phyloP scores from a whole-genome alignment of 2,797 vertebrate species.

The Rhinatrema bivittatum region DNA sequence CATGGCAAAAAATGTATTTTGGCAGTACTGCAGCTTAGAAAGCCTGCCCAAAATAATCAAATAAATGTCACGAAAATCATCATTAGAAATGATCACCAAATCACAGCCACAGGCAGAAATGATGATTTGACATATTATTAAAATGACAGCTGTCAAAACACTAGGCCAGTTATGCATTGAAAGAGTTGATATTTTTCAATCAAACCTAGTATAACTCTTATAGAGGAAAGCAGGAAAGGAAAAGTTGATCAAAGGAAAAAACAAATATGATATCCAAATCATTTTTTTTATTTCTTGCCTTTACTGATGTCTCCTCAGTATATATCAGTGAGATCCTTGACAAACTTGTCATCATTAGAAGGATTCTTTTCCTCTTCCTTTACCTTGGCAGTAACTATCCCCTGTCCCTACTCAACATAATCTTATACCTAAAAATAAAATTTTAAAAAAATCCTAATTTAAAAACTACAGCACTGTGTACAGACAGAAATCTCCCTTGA shows the following conservation, averaged over 20 bases:
- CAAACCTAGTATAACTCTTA: neutral
- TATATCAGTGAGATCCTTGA: no score
- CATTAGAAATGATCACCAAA: slow-evolving; percentile 21
- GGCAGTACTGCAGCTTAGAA: slow-evolving; percentile 8
- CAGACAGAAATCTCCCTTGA: no score
- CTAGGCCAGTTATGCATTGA: neutral
- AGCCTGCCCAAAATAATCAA: slow-evolving; percentile 23
- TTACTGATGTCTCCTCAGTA: no score
- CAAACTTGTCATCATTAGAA: no score
- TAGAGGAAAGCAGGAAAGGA: neutral
- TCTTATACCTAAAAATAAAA: no score
- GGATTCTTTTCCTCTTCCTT: no score
- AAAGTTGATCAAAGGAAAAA: neutral
- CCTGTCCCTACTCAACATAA: no score
- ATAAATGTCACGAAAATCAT: slow-evolving; percentile 19
- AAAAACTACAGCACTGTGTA: no score
- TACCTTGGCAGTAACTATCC: no score
- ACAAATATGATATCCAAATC: no score
- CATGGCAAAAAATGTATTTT: neutral
- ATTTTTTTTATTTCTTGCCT: no score
- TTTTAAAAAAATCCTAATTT: no score
- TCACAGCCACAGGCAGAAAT: slow-evolving; percentile 13
- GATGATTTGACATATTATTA: slow-evolving; percentile 22
- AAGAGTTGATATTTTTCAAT: neutral
- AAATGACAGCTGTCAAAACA: slow-evolving; percentile 22